Conservation (phyloP, 2,888 invertebrate species). For the Pogonocherus hispidulus region DNA sequence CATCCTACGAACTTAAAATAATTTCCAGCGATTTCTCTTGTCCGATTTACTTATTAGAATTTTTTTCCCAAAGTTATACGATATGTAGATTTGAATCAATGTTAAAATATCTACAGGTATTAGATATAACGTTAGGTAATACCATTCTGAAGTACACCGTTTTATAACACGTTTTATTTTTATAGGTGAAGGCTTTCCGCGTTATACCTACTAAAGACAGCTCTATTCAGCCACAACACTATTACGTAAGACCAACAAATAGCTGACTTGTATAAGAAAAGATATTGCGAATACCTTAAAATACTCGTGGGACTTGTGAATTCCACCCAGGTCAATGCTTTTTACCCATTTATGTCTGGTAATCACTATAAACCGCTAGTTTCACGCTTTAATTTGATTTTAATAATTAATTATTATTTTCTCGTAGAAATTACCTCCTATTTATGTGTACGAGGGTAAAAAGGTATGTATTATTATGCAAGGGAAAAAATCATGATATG, state of each 20-base stretch:
- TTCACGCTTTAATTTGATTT: conserved; percentile 32
- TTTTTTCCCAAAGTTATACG: too few species aligned
- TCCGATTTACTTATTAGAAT: too few species aligned
- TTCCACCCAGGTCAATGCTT: conserved; percentile 36
- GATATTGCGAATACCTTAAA: conserved; percentile 28
- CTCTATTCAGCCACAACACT: conserved; percentile 19
- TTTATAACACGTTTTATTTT: conserved; percentile 14
- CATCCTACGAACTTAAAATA: too few species aligned
- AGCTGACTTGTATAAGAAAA: conserved; percentile 23
- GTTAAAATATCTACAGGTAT: neutral
- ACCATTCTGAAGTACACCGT: neutral
- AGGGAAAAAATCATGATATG: too few species aligned
- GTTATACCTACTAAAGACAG: conserved; percentile 20
- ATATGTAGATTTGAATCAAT: too few species aligned
- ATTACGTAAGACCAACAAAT: conserved; percentile 26
- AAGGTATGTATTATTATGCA: neutral
- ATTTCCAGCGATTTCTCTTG: too few species aligned
- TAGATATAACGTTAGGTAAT: conserved; percentile 8
- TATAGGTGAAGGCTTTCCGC: conserved; percentile 29
- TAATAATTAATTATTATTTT: conserved; percentile 33
- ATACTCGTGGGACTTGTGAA: conserved; percentile 31
- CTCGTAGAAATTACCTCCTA: conserved; percentile 17
- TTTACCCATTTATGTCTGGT: conserved; percentile 23
- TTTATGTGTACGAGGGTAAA: neutral
- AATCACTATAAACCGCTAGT: conserved; percentile 34